Evolutionary conservation across 2,888 invertebrate species (phyloP).

Genomic region (Papilio elwesi): DNA sequence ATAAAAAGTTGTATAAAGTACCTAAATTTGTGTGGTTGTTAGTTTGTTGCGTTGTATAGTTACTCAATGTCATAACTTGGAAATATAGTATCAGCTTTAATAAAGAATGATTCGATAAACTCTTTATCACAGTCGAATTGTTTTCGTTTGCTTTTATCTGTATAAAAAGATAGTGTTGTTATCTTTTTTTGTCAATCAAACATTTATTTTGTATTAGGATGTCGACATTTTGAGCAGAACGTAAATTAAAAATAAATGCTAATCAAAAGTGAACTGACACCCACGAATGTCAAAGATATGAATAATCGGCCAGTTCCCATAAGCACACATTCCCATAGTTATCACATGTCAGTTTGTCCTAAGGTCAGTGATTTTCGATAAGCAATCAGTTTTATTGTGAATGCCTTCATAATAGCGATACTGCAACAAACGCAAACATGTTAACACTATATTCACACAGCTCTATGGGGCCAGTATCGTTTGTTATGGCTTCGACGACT

Average conservation of each 20-base stretch:
- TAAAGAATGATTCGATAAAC: conserved; percentile 17
- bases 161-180: not conserved
- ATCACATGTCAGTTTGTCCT: conserved; percentile 61
- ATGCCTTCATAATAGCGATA: conserved; percentile 40
- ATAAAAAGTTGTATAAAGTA: no score
- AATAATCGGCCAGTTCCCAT: conserved; percentile 68
- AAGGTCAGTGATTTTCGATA: conserved; percentile 69
- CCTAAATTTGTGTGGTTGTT: no score
- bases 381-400: conserved; percentile 55
- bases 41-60: not conserved
- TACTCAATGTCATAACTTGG: conserved; percentile 20
- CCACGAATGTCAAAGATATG: conserved; percentile 38
- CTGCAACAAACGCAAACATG: conserved; percentile 37
- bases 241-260: conserved; percentile 25
- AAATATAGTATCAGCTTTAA: not conserved
- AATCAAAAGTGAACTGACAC: conserved; percentile 30
- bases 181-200: conserved; percentile 10
- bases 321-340: conserved; percentile 68
- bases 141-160: conserved; percentile 22
- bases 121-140: conserved; percentile 11
- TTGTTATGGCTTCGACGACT: not conserved
- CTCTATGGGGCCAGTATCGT: not conserved
- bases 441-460: conserved; percentile 35
- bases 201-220: not conserved
- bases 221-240: not conserved